phyloP scores from a whole-genome alignment of 2,888 invertebrate species.

The Antheraea yamamai region DNA sequence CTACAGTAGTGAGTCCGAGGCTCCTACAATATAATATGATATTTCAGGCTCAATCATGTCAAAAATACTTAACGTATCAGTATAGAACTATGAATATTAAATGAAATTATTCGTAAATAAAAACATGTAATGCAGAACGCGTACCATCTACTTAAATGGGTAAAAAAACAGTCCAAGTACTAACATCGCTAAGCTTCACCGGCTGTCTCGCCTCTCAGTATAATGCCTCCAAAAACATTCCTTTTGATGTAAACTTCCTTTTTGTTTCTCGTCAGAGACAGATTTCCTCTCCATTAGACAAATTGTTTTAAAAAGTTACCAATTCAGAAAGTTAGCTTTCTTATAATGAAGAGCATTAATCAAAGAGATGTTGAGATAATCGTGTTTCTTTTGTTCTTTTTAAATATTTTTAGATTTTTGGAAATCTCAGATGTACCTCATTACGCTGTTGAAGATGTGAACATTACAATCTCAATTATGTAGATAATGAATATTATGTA shows the following conservation, averaged over 20 bases:
- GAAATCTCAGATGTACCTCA: not conserved
- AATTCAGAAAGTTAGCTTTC: slow-evolving; percentile 46
- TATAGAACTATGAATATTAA: too few relatives aligned
- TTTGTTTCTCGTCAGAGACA: slow-evolving; percentile 56
- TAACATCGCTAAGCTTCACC: not conserved
- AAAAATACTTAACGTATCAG: too few relatives aligned
- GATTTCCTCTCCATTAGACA: slow-evolving; percentile 63
- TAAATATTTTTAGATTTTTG: slow-evolving; percentile 21
- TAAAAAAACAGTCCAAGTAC: not conserved
- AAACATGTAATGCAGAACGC: not conserved
- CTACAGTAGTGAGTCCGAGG: too few relatives aligned
- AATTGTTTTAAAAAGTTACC: slow-evolving; percentile 62
- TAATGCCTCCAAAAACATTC: slow-evolving; percentile 31
- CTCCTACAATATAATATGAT: too few relatives aligned
- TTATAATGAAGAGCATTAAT: slow-evolving; percentile 50
- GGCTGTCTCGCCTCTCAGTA: slow-evolving; percentile 16
- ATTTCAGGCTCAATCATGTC: too few relatives aligned
- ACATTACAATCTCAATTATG: not conserved
- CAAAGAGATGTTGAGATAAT: slow-evolving; percentile 37
- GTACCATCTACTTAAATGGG: not conserved
- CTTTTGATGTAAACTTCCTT: slow-evolving; percentile 55
- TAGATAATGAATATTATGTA: too few relatives aligned
- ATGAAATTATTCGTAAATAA: too few relatives aligned
- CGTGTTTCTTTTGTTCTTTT: slow-evolving; percentile 6
- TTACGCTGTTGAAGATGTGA: not conserved